Conservation (phyloP, 2,888 invertebrate genomes). For the Nebria salina region DNA sequence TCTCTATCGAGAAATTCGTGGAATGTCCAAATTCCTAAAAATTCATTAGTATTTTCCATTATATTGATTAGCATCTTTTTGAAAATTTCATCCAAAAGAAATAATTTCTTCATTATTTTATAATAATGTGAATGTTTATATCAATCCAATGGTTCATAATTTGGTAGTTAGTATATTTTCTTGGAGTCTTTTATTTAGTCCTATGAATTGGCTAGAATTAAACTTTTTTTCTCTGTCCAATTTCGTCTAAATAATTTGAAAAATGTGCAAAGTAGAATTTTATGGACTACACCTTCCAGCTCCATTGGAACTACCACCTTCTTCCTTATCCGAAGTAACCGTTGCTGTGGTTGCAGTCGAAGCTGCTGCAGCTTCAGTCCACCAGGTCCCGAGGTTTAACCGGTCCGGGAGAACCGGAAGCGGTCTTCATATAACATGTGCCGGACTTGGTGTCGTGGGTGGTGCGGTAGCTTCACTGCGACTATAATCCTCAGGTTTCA, state of each 20-base stretch:
- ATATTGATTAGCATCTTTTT: no score
- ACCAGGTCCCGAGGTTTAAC: slow-evolving; percentile 67
- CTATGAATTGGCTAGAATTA: not conserved
- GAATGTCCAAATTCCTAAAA: no score
- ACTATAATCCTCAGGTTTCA: slow-evolving; percentile 67
- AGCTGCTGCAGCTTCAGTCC: slow-evolving; percentile 60
- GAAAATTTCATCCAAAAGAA: no score
- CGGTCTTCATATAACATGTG: slow-evolving; percentile 86
- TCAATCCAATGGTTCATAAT: not conserved
- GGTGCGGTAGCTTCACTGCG: slow-evolving; percentile 64
- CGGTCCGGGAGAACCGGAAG: slow-evolving; percentile 82
- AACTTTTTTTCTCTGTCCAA: no score
- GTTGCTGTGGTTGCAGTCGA: slow-evolving; percentile 58
- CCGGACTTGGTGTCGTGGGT: slow-evolving; percentile 56
- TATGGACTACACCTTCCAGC: slow-evolving; percentile 58
- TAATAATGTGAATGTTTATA: not conserved
- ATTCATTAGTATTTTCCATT: no score
- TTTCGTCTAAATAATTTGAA: not conserved
- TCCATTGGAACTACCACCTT: slow-evolving; percentile 50
- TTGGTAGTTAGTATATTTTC: not conserved
- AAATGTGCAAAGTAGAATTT: slow-evolving; percentile 44
- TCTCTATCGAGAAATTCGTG: not conserved
- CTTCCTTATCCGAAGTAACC: slow-evolving; percentile 51
- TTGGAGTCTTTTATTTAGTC: not conserved
- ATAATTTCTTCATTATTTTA: not conserved